Percentiles rank a stretch among this genome's conserved stretches.
phyloP scores from a whole-genome alignment of 2,888 invertebrate genomes.

The Epirrhoe tristata region DNA sequence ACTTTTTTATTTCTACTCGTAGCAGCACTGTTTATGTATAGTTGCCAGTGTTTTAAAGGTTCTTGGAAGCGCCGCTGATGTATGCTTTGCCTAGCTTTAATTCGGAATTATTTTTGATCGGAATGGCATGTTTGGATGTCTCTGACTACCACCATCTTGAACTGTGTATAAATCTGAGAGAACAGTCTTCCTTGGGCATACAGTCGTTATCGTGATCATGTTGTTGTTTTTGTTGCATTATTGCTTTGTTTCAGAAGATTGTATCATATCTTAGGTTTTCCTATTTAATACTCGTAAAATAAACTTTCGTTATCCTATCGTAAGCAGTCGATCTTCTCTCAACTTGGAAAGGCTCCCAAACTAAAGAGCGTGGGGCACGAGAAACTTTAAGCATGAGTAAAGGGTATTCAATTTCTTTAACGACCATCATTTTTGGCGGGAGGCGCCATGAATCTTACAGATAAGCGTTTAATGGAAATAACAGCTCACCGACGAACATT shows the following conservation, averaged over 20 bases:
- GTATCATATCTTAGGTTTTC: neutral
- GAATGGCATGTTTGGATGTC: too few relatives aligned
- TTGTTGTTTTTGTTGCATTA: too few relatives aligned
- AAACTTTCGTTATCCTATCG: constrained; percentile 28
- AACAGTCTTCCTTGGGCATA: too few relatives aligned
- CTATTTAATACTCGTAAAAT: constrained; percentile 14
- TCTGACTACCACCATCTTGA: too few relatives aligned
- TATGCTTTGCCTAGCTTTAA: too few relatives aligned
- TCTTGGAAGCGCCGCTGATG: too few relatives aligned
- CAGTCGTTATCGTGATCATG: too few relatives aligned
- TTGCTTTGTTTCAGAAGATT: neutral
- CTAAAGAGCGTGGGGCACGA: constrained; percentile 54
- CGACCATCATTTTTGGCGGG: constrained; percentile 74
- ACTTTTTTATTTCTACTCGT: neutral
- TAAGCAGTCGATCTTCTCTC: constrained; percentile 31
- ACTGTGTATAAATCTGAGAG: too few relatives aligned
- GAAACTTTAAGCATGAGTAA: constrained; percentile 68
- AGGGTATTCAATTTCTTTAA: constrained; percentile 77
- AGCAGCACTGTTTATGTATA: too few relatives aligned
- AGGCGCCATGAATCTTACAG: constrained; percentile 75
- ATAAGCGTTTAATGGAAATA: constrained; percentile 79
- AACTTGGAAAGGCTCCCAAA: constrained; percentile 43
- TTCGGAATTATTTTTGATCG: too few relatives aligned
- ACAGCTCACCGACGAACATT: constrained; percentile 66
- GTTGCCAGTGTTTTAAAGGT: too few relatives aligned